Percentiles rank a stretch among this genome's conserved stretches.
Evolutionary conservation across 2,113 vertebrate genomes (phyloP).

Genomic region (Dascyllus trimaculatus): DNA sequence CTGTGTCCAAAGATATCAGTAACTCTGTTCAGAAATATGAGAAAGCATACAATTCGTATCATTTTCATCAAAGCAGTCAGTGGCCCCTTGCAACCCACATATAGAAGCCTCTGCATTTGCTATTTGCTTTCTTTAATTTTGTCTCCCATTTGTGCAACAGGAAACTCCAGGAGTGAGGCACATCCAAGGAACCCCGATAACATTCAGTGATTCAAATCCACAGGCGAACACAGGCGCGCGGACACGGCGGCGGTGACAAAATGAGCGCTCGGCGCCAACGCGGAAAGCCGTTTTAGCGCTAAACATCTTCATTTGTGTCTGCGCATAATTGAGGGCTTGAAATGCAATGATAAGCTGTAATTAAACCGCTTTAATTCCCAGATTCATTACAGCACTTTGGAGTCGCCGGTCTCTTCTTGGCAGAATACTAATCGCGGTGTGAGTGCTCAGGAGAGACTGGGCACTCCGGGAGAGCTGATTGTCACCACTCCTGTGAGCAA

Average conservation of each 20-base stretch:
- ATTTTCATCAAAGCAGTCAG: not conserved
- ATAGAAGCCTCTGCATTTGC: not conserved
- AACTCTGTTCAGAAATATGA: too few species aligned
- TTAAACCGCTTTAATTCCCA: constrained; percentile 77
- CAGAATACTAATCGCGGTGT: constrained; percentile 61
- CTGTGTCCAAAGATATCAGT: too few species aligned
- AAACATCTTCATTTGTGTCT: constrained; percentile 73
- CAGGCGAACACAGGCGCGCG: not conserved
- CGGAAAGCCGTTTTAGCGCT: constrained; percentile 48
- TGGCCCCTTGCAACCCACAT: too few species aligned
- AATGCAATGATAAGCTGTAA: constrained; percentile 75
- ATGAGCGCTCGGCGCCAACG: constrained; percentile 13
- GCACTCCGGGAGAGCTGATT: constrained; percentile 8
- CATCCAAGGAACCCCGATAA: constrained; percentile 4
- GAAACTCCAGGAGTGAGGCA: constrained; percentile 8
- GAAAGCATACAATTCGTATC: not conserved
- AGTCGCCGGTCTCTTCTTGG: constrained; percentile 47
- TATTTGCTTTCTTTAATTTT: not conserved
- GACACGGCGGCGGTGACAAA: constrained; percentile 18
- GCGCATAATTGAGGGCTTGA: constrained; percentile 71
- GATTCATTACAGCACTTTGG: constrained; percentile 72
- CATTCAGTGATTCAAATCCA: constrained; percentile 27
- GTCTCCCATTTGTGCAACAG: not conserved
- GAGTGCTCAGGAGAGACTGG: constrained; percentile 27
- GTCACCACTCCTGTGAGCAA: not conserved